These are phyloP conservation scores for Prorops nasuta DNA, from an alignment of 1,140 invertebrate species.

Conservation along the genomic window DNA sequence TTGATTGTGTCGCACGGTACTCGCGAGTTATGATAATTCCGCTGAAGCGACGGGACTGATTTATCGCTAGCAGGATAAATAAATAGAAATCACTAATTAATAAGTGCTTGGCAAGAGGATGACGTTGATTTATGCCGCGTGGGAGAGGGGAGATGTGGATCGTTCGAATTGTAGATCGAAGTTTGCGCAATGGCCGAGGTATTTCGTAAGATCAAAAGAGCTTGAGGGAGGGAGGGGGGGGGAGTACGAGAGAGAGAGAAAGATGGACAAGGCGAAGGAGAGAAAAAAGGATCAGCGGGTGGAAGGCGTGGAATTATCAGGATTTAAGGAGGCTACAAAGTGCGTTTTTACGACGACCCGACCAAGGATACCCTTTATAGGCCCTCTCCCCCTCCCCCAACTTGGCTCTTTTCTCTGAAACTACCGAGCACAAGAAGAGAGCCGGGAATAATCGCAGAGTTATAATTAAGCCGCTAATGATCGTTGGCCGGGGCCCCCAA, in stretches of 20 bases:
- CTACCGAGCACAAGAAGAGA: conserved; percentile 22
- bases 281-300: conserved; percentile 30
- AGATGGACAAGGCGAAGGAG: conserved; percentile 1
- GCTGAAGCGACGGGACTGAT: too few relatives aligned
- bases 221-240: neutral
- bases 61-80: too few relatives aligned
- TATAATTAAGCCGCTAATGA: conserved; percentile 51
- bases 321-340: conserved; percentile 39
- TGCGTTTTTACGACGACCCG: conserved; percentile 37
- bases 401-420: conserved; percentile 15
- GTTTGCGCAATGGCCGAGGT: too few relatives aligned
- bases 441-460: conserved; percentile 38
- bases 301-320: conserved; percentile 38
- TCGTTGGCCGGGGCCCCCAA: conserved; percentile 11
- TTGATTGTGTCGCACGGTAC: too few relatives aligned
- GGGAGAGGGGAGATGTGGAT: too few relatives aligned
- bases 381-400: conserved; percentile 1
- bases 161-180: too few relatives aligned
- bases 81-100: too few relatives aligned
- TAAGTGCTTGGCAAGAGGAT: too few relatives aligned
- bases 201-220: too few relatives aligned
- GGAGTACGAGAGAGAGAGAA: neutral
- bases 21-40: too few relatives aligned
- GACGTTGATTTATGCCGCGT: too few relatives aligned
- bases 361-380: conserved; percentile 37